Conservation (phyloP, 1,140 invertebrate genomes). For the Neocloeon triangulifer region DNA sequence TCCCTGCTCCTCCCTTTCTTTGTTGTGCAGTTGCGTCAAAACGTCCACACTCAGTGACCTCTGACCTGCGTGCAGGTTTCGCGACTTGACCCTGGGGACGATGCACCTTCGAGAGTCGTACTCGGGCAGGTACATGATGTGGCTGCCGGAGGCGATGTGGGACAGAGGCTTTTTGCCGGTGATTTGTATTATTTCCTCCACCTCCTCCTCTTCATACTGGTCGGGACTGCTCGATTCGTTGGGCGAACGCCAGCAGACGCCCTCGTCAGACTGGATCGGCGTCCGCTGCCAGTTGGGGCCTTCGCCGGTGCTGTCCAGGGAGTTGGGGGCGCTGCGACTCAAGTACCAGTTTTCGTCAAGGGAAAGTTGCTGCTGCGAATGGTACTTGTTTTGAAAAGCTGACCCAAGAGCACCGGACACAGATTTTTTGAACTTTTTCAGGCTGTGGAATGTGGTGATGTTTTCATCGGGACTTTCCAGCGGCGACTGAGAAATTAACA, state of each 20-base stretch:
- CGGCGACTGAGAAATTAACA: too few species aligned
- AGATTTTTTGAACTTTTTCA: constrained; percentile 40
- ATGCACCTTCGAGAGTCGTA: constrained; percentile 19
- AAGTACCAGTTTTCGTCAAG: constrained; percentile 48
- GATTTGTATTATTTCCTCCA: too few species aligned
- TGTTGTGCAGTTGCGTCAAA: neutral
- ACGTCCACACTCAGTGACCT: constrained; percentile 12
- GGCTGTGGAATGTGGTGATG: constrained; percentile 36
- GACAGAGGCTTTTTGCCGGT: constrained; percentile 21
- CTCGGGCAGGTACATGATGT: constrained; percentile 59
- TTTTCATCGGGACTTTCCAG: too few species aligned
- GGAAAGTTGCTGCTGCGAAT: constrained; percentile 17
- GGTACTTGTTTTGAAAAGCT: constrained; percentile 13
- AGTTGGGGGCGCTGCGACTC: constrained; percentile 45
- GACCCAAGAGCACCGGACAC: constrained; percentile 37
- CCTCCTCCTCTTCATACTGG: neutral
- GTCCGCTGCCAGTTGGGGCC: too few species aligned
- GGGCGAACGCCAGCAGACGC: too few species aligned
- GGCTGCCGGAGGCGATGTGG: constrained; percentile 27
- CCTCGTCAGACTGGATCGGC: too few species aligned
- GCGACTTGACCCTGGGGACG: constrained; percentile 10
- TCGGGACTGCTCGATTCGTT: too few species aligned
- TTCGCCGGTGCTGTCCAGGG: too few species aligned
- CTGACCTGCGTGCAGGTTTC: constrained; percentile 9
- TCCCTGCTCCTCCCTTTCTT: neutral